Evolutionary conservation across 2,113 vertebrate species (phyloP).

Genomic region (Ginglymostoma cirratum): DNA sequence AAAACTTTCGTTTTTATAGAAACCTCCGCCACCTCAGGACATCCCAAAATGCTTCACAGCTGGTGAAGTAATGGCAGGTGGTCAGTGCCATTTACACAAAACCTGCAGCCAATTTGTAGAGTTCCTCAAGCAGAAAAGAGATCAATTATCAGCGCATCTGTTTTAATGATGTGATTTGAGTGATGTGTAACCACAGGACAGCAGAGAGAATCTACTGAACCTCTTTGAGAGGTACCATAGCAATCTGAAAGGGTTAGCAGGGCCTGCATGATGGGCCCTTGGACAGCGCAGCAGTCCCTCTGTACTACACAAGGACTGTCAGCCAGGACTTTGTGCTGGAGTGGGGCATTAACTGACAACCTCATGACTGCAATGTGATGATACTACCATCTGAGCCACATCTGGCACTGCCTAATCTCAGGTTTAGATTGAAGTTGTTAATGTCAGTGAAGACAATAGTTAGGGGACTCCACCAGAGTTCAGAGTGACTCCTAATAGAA

Average conservation of each 20-base stretch:
- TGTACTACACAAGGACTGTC: too few relatives aligned
- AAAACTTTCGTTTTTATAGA: neutral
- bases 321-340: neutral
- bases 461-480: neutral
- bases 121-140: neutral
- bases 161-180: neutral
- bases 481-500: neutral
- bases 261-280: neutral
- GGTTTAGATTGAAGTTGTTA: neutral
- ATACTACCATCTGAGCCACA: neutral
- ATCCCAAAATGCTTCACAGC: too few relatives aligned
- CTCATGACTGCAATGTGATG: neutral
- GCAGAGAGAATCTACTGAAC: neutral
- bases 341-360: neutral
- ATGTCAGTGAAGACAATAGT: neutral
- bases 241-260: too few relatives aligned
- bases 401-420: neutral
- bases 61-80: neutral
- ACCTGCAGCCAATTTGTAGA: neutral
- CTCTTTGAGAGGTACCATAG: neutral
- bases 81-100: neutral
- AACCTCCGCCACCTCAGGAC: neutral
- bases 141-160: neutral
- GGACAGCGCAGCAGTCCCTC: neutral
- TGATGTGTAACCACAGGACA: neutral